Conservation (phyloP, 1,140 invertebrate species). For the Drosophila arizonae region DNA sequence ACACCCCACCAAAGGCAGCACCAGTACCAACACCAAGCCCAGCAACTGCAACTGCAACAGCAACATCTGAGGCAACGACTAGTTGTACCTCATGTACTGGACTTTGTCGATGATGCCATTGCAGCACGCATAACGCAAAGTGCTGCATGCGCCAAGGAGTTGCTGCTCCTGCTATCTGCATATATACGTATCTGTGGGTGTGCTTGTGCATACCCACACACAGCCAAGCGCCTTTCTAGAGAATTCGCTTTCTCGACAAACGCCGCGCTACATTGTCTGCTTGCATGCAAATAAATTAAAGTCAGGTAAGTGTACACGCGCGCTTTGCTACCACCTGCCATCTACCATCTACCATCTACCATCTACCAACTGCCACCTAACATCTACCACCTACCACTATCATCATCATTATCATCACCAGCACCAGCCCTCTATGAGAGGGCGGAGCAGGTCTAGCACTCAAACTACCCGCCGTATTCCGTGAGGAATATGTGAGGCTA, state of each 20-base stretch:
- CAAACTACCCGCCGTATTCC: conserved; percentile 4
- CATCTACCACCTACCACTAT: background rate
- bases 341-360: background rate
- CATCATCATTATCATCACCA: background rate
- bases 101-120: background rate
- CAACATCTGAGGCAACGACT: conserved; percentile 1
- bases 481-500: background rate
- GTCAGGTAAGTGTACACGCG: conserved; percentile 16
- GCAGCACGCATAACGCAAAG: conserved; percentile 15
- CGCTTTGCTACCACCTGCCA: conserved; percentile 12
- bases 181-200: background rate
- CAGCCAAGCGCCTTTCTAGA: background rate
- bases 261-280: conserved; percentile 33
- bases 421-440: background rate
- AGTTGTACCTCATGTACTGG: background rate
- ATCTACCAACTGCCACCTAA: background rate
- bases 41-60: background rate
- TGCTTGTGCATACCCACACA: background rate
- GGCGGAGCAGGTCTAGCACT: conserved; percentile 1
- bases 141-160: conserved; percentile 23
- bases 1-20: background rate
- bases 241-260: conserved; percentile 15
- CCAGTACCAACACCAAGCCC: background rate
- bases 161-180: background rate
- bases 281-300: conserved; percentile 55